Conservation (phyloP, 2,797 vertebrate species). For the Intellagama lesueurii region DNA sequence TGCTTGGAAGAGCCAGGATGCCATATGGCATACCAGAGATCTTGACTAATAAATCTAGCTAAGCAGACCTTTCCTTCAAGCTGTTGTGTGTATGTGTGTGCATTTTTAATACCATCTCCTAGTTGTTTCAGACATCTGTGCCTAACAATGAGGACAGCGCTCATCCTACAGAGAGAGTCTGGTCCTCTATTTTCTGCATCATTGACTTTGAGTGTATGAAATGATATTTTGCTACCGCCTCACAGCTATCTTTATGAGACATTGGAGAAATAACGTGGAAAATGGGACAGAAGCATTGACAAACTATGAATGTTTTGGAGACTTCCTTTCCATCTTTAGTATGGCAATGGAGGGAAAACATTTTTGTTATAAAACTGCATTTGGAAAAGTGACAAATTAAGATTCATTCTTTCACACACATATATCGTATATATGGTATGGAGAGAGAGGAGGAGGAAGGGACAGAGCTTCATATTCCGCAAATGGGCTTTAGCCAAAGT, state of each 20-base stretch:
- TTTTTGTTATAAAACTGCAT: constrained; percentile 48
- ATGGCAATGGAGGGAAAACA: constrained; percentile 14
- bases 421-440: no score
- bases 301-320: background rate
- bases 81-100: constrained; percentile 24
- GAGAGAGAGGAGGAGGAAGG: background rate
- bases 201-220: constrained; percentile 69
- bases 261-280: constrained; percentile 58
- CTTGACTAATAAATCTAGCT: constrained; percentile 70
- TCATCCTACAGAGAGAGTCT: constrained; percentile 59
- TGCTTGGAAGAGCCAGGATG: constrained; percentile 35
- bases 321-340: constrained; percentile 43
- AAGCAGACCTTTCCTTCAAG: constrained; percentile 67
- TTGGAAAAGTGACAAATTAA: constrained; percentile 34
- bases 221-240: constrained; percentile 65
- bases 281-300: constrained; percentile 39
- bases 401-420: background rate
- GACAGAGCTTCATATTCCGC: background rate
- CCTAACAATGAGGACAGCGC: constrained; percentile 46
- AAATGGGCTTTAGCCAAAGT: background rate
- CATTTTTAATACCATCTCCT: constrained; percentile 58
- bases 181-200: constrained; percentile 63
- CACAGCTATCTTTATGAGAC: constrained; percentile 60
- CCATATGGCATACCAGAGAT: constrained; percentile 64
- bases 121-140: constrained; percentile 64